Percentiles rank a stretch among this genome's conserved stretches.
phyloP scores from a whole-genome alignment of 53 echinoderm and acorn worm species.

The Patiria pectinifera region DNA sequence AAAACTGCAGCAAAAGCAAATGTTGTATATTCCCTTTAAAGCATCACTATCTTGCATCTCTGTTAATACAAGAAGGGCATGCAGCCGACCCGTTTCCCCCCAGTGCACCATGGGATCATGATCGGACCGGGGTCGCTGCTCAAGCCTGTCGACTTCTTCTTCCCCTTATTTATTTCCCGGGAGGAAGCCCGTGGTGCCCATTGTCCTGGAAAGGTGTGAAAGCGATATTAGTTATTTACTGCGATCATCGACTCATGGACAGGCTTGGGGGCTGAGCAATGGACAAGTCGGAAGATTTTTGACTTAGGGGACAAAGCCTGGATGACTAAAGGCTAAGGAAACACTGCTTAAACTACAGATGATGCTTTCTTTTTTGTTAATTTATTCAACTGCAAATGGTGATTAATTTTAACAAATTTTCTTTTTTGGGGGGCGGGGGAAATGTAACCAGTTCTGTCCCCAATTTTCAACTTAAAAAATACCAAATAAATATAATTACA shows the following conservation, averaged over 20 bases:
- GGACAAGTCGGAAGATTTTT: not conserved
- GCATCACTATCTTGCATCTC: no score
- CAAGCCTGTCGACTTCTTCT: not conserved
- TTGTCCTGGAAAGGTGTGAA: slow-evolving; percentile 49
- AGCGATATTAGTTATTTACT: slow-evolving; percentile 29
- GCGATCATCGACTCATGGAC: not conserved
- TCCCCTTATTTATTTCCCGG: slow-evolving; percentile 7
- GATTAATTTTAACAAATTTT: no score
- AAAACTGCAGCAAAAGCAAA: no score
- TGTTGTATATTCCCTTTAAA: no score
- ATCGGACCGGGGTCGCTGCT: not conserved
- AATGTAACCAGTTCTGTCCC: no score
- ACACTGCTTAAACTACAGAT: no score
- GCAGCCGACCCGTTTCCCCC: not conserved
- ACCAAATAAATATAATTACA: no score
- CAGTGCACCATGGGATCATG: not conserved
- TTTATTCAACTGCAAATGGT: no score
- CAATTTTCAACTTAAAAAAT: no score
- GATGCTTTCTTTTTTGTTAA: no score
- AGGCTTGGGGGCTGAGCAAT: not conserved
- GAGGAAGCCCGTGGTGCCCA: slow-evolving; percentile 10
- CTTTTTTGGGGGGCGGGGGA: no score
- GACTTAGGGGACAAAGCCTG: not conserved
- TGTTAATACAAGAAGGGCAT: no score
- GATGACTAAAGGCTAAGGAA: not conserved